Conservation (phyloP, 2,113 vertebrate species). For the Plotosus lineatus region DNA sequence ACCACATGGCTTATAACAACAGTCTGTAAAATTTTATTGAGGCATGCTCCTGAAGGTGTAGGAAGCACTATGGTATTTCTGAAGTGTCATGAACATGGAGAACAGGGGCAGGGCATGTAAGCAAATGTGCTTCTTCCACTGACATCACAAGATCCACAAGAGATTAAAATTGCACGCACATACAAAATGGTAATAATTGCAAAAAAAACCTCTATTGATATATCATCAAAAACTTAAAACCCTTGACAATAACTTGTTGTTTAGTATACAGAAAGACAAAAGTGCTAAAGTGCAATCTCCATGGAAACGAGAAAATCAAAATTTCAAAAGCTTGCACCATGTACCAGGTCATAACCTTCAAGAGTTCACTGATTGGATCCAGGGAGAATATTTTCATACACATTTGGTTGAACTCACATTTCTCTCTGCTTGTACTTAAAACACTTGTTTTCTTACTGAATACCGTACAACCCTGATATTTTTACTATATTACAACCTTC, state of each 20-base stretch:
- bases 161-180: neutral
- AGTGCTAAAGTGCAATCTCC: neutral
- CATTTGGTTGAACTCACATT: neutral
- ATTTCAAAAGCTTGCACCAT: neutral
- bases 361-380: neutral
- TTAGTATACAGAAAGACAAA: neutral
- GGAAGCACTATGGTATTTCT: neutral
- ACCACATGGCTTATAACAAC: neutral
- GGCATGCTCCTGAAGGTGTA: neutral
- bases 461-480: neutral
- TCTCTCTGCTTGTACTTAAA: neutral
- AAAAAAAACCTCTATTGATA: neutral
- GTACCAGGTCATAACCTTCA: neutral
- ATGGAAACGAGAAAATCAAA: neutral
- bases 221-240: neutral
- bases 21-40: neutral
- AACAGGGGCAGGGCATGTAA: conserved; percentile 33
- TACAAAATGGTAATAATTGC: neutral
- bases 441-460: neutral
- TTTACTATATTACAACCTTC: neutral
- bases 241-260: neutral
- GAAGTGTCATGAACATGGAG: neutral
- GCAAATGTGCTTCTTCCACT: conserved; percentile 10
- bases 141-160: neutral
- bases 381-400: neutral